Conservation (phyloP, 2,888 invertebrate species). For the Torymus aiolomorphi region DNA sequence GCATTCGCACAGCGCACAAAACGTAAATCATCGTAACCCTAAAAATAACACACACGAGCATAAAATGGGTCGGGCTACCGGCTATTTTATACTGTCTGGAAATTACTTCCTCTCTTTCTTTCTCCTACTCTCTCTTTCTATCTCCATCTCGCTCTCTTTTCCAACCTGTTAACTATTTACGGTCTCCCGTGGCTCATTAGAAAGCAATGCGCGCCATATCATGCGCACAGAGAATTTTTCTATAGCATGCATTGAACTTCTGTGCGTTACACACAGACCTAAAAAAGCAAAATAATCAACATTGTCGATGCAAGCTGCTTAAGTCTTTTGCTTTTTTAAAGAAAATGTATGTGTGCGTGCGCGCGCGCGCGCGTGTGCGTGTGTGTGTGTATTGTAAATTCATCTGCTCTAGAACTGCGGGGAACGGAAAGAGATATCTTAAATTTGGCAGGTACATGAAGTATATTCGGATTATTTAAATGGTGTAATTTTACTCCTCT, state of each 20-base stretch:
- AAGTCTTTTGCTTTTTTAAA: too few species aligned
- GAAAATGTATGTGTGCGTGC: too few species aligned
- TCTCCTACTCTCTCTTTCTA: too few species aligned
- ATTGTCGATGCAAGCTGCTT: too few species aligned
- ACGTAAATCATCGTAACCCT: conserved; percentile 47
- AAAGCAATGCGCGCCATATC: conserved; percentile 19
- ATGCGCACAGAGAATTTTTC: conserved; percentile 21
- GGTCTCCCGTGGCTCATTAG: conserved; percentile 32
- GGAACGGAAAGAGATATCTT: too few species aligned
- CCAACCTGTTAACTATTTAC: neutral
- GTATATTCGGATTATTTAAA: too few species aligned
- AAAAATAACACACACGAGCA: conserved; percentile 1
- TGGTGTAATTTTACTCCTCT: too few species aligned
- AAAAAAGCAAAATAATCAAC: conserved; percentile 27
- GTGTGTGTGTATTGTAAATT: too few species aligned
- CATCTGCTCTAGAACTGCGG: too few species aligned
- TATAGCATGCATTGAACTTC: too few species aligned
- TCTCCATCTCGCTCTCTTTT: neutral
- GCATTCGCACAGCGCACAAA: conserved; percentile 34
- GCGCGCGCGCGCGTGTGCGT: too few species aligned
- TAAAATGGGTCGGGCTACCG: conserved; percentile 10
- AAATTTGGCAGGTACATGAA: too few species aligned
- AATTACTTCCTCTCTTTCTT: conserved; percentile 14
- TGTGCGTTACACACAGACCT: neutral
- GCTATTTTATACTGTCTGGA: conserved; percentile 26